Conservation (phyloP, 1,140 invertebrate species). For the Drosophila kepulauana region DNA sequence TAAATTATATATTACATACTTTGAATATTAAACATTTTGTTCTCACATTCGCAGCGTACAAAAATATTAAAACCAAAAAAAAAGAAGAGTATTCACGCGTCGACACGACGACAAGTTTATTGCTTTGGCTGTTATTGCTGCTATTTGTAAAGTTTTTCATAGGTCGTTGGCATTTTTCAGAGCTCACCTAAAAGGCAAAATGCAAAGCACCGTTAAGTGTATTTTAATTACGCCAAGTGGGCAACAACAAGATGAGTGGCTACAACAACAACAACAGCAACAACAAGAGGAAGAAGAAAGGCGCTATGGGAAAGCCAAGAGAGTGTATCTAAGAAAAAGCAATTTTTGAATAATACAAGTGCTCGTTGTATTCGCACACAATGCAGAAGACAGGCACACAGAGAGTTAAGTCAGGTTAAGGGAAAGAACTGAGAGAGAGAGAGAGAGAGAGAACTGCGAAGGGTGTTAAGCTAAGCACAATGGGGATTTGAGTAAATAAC, state of each 20-base stretch:
- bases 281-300: background rate
- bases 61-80: too few species aligned
- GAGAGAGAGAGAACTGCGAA: background rate
- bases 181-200: slow-evolving; percentile 40
- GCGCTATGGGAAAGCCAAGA: slow-evolving; percentile 46
- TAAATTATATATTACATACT: too few species aligned
- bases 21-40: too few species aligned
- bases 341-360: slow-evolving; percentile 16
- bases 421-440: background rate
- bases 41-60: too few species aligned
- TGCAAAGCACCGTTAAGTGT: slow-evolving; percentile 66
- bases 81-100: background rate
- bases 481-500: slow-evolving; percentile 15
- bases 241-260: background rate
- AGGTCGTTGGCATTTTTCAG: slow-evolving; percentile 60
- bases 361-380: background rate
- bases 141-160: slow-evolving; percentile 26
- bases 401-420: too few species aligned
- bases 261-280: slow-evolving; percentile 9
- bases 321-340: background rate
- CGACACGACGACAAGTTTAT: background rate
- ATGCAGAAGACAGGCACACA: too few species aligned
- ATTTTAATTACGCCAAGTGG: slow-evolving; percentile 61
- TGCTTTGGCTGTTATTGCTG: background rate
- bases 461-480: background rate